Percentiles rank a stretch among this genome's conserved stretches.
Conservation (phyloP, 2,113 vertebrate genomes). For the Elanus axillaris region DNA sequence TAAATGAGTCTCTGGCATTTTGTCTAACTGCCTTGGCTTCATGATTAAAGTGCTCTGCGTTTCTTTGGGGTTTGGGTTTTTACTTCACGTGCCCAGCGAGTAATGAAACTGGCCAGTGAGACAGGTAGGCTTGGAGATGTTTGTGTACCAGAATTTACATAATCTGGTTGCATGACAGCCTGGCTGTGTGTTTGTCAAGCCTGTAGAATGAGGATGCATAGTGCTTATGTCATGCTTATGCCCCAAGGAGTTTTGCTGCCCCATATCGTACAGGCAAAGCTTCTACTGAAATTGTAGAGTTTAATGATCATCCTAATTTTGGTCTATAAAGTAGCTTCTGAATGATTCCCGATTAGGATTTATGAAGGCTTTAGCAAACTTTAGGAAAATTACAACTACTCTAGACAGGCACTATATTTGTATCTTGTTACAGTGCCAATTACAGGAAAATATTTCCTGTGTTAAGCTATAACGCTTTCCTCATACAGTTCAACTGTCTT, state of each 20-base stretch:
- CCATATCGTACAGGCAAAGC: neutral
- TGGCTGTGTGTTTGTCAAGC: neutral
- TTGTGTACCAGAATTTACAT: neutral
- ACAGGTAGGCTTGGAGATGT: neutral
- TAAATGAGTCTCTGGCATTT: neutral
- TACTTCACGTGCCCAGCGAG: neutral
- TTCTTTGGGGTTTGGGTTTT: neutral
- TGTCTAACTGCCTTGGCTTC: neutral
- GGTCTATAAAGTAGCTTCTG: neutral
- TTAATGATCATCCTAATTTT: neutral
- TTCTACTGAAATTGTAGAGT: neutral
- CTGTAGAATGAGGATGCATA: neutral
- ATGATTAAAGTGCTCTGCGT: neutral
- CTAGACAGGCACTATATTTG: neutral
- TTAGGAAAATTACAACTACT: neutral
- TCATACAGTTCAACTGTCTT: neutral
- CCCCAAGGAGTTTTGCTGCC: neutral
- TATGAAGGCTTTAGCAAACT: neutral
- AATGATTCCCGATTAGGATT: neutral
- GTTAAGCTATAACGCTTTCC: neutral
- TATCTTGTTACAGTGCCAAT: neutral
- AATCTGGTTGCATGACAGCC: neutral
- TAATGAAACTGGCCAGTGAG: neutral
- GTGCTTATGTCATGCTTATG: neutral
- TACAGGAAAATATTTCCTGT: neutral